Evolutionary conservation across 2,113 vertebrate species (phyloP).

Genomic region (Salminus brasiliensis): DNA sequence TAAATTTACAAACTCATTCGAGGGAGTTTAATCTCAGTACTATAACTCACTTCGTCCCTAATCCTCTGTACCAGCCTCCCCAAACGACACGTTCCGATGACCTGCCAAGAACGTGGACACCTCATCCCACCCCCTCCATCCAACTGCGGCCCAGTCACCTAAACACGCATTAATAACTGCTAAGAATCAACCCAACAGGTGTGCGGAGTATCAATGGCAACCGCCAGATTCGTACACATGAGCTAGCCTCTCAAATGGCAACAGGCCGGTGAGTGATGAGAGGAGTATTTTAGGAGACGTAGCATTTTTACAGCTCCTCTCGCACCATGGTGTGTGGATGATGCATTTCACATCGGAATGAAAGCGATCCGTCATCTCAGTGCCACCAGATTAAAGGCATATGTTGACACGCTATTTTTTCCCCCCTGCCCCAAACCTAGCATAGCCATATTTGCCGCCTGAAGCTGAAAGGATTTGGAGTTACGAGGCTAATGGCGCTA

Average conservation of each 20-base stretch:
- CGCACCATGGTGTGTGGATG: not conserved
- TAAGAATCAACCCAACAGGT: conserved; percentile 29
- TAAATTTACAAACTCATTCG: not conserved
- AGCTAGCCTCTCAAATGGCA: conserved; percentile 33
- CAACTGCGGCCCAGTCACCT: not conserved
- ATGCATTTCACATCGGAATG: conserved; percentile 21
- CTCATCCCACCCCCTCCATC: not conserved
- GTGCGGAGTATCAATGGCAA: conserved; percentile 17
- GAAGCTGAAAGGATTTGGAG: no score
- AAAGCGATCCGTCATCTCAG: conserved; percentile 45
- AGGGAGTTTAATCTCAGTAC: not conserved
- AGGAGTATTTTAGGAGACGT: conserved; percentile 42
- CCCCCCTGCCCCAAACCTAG: no score
- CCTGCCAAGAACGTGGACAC: not conserved
- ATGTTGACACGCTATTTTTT: not conserved
- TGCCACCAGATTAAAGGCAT: conserved; percentile 35
- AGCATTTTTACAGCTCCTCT: conserved; percentile 26
- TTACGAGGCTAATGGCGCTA: no score
- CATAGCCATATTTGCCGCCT: no score
- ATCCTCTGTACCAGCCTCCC: not conserved
- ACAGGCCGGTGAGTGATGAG: conserved; percentile 20
- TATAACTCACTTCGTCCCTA: not conserved
- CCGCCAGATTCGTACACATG: not conserved
- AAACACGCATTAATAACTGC: conserved; percentile 28
- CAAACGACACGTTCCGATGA: not conserved